These are phyloP conservation scores for Cotesia congregata DNA, from an alignment of 2,888 invertebrate species.

Conservation along the genomic window DNA sequence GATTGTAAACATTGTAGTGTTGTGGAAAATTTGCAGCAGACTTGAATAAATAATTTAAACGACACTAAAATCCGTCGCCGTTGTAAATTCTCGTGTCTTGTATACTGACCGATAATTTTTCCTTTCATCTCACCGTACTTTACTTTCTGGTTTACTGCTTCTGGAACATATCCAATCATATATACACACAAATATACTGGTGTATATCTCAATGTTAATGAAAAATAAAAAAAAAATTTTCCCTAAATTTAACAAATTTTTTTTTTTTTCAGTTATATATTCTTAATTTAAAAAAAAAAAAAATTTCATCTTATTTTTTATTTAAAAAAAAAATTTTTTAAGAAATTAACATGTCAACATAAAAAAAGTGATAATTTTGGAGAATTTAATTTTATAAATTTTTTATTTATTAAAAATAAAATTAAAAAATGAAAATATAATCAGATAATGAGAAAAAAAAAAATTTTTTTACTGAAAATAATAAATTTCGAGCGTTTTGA, in stretches of 20 bases:
- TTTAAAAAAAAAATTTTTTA: no score
- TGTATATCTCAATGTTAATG: no score
- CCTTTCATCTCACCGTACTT: constrained; percentile 3
- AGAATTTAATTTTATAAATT: no score
- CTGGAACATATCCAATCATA: constrained; percentile 6
- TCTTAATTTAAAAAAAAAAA: no score
- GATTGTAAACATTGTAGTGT: neutral
- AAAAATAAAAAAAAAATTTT: no score
- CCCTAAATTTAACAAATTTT: no score
- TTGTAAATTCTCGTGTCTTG: neutral
- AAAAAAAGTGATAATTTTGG: no score
- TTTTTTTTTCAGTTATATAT: no score
- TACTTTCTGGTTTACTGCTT: neutral
- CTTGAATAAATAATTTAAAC: neutral
- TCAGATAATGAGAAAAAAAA: neutral
- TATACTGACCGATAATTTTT: neutral
- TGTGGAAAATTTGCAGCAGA: neutral
- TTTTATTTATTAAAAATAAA: neutral
- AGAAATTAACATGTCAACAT: no score
- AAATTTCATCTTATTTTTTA: no score
- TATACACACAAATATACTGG: neutral
- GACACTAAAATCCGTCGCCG: neutral
- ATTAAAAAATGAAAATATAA: neutral
- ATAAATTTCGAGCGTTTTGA: neutral
- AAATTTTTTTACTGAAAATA: neutral